These are phyloP conservation scores for Drosophila neutralis DNA, from an alignment of 2,888 invertebrate genomes.

Conservation along the genomic window DNA sequence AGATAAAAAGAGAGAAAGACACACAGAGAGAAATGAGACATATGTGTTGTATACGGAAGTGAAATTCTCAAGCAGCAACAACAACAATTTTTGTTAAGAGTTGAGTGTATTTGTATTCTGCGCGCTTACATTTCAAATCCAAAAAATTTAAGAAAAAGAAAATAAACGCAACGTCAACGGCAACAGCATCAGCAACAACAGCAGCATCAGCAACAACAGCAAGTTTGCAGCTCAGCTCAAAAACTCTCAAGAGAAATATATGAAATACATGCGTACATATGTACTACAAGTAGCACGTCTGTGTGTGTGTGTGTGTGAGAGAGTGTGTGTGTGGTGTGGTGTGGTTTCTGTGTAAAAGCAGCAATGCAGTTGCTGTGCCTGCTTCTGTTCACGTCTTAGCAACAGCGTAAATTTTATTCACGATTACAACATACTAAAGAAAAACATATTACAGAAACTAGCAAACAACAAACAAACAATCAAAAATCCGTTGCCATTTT, in stretches of 20 bases:
- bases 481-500: slow-evolving; percentile 30
- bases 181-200: background rate
- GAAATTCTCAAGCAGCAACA: slow-evolving; percentile 71
- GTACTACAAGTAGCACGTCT: slow-evolving; percentile 15
- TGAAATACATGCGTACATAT: slow-evolving; percentile 16
- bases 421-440: slow-evolving; percentile 75
- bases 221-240: slow-evolving; percentile 50
- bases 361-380: slow-evolving; percentile 37
- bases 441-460: slow-evolving; percentile 60
- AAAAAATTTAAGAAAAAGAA: slow-evolving; percentile 42
- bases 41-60: slow-evolving; percentile 73
- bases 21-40: slow-evolving; percentile 42
- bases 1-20: slow-evolving; percentile 12
- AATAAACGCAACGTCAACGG: slow-evolving; percentile 32
- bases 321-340: slow-evolving; percentile 17
- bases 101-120: slow-evolving; percentile 29
- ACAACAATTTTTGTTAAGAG: slow-evolving; percentile 31
- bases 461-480: slow-evolving; percentile 23
- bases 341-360: slow-evolving; percentile 14
- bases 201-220: slow-evolving; percentile 28
- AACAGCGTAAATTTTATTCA: slow-evolving; percentile 67
- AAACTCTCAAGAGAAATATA: slow-evolving; percentile 40
- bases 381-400: slow-evolving; percentile 70
- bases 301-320: slow-evolving; percentile 22
- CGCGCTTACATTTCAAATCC: slow-evolving; percentile 53